A percentile compares a stretch with the other conserved stretches of the same genome.
phyloP scores from a whole-genome alignment of 2,113 vertebrate genomes.

The Caloenas nicobarica region DNA sequence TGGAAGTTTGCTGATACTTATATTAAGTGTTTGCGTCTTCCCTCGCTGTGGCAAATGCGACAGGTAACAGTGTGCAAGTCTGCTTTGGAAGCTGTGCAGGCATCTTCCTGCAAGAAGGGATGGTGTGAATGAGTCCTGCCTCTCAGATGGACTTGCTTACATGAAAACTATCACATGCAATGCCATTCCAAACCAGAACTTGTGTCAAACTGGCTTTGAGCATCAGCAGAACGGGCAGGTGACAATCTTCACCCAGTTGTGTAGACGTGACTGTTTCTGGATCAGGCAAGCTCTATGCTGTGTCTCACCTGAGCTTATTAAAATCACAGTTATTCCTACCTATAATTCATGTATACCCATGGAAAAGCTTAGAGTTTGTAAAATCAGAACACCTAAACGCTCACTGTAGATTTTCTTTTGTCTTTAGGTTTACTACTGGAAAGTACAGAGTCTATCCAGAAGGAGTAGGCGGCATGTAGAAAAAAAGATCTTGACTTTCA shows the following conservation, averaged over 20 bases:
- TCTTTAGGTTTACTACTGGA: slow-evolving; percentile 92
- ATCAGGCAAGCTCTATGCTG: not conserved
- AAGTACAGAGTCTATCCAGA: slow-evolving; percentile 79
- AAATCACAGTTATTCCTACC: not conserved
- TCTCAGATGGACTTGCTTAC: not conserved
- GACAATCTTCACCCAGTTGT: not conserved
- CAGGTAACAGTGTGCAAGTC: not conserved
- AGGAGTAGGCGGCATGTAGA: slow-evolving; percentile 84
- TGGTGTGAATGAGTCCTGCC: not conserved
- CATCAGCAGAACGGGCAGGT: not conserved
- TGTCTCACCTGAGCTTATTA: not conserved
- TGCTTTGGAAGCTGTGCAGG: not conserved
- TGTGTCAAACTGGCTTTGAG: not conserved
- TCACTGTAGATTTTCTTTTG: not conserved
- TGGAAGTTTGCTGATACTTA: too few species aligned
- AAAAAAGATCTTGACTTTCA: slow-evolving; percentile 87
- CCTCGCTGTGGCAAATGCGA: too few species aligned
- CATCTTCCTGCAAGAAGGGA: not conserved
- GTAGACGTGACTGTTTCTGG: not conserved
- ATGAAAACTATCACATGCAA: not conserved
- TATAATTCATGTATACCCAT: not conserved
- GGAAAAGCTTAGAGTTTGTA: not conserved
- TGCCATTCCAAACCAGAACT: not conserved
- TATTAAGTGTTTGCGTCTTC: too few species aligned
- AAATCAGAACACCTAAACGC: not conserved